A percentile compares a stretch with the other conserved stretches of the same genome.
Evolutionary conservation across 2,797 vertebrate genomes (phyloP).

Genomic region (Phalloptychus januarius): DNA sequence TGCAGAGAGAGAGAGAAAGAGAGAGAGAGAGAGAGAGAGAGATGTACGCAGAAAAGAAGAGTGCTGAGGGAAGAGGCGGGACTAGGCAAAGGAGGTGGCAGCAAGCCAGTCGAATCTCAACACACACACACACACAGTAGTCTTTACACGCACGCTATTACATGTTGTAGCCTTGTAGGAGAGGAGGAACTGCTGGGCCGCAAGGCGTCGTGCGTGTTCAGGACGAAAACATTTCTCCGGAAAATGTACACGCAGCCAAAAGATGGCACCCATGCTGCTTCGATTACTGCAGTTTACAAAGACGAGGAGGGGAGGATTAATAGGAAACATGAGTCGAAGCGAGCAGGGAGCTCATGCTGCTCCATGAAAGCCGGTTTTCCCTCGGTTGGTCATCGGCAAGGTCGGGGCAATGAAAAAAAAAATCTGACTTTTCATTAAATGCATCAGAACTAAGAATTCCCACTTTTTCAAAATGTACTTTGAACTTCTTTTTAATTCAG

Average conservation of each 20-base stretch:
- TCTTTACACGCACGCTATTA: background rate
- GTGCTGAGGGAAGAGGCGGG: conserved; percentile 63
- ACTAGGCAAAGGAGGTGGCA: conserved; percentile 77
- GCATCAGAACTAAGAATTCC: background rate
- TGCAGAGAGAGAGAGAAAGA: conserved; percentile 28
- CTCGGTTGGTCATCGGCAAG: background rate
- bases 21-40: conserved; percentile 26
- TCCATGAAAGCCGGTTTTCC: background rate
- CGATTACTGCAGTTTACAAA: conserved; percentile 17
- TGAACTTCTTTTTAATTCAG: background rate
- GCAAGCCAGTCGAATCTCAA: conserved; percentile 74
- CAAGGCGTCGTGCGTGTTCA: conserved; percentile 36
- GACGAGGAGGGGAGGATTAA: background rate
- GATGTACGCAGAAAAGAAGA: conserved; percentile 40
- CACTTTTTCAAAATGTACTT: background rate
- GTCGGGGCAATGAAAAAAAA: background rate
- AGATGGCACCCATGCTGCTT: conserved; percentile 44
- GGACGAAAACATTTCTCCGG: conserved; percentile 36
- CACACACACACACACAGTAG: conserved; percentile 50
- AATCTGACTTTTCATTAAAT: background rate
- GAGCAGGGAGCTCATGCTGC: background rate
- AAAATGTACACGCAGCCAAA: conserved; percentile 51
- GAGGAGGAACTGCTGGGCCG: conserved; percentile 56
- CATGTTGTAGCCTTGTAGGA: conserved; percentile 66
- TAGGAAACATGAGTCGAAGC: background rate